Percentiles rank a stretch among this genome's conserved stretches.
Evolutionary conservation across 1,140 invertebrate genomes (phyloP).

Genomic region (Schmidtea mediterranea): DNA sequence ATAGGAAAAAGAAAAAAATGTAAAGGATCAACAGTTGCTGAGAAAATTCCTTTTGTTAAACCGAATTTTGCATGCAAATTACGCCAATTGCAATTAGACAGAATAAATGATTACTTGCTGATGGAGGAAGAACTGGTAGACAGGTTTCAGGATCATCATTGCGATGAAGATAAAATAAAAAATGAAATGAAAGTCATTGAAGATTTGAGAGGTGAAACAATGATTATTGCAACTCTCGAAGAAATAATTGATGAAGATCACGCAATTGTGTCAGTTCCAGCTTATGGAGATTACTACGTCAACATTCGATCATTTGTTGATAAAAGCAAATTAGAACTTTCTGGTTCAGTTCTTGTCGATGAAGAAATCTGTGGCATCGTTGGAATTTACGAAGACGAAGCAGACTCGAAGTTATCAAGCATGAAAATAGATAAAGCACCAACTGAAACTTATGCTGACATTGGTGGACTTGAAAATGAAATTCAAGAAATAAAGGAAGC

Average conservation of each 20-base stretch:
- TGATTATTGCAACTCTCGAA: slow-evolving; percentile 91
- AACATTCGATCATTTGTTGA: slow-evolving; percentile 97
- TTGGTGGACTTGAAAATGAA: slow-evolving; percentile 73
- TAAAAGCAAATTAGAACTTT: slow-evolving; percentile 93
- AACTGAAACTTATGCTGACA: slow-evolving; percentile 97
- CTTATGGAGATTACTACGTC: slow-evolving; percentile 96
- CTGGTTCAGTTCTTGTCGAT: slow-evolving; percentile 87
- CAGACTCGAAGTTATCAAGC: slow-evolving; percentile 97
- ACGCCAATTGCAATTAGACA: slow-evolving; percentile 73
- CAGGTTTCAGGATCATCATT: slow-evolving; percentile 85
- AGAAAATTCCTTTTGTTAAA: slow-evolving; percentile 83
- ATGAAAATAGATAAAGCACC: slow-evolving; percentile 99
- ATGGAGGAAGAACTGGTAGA: slow-evolving; percentile 99
- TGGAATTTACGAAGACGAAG: slow-evolving; percentile 87
- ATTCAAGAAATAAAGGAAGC: slow-evolving; percentile 86
- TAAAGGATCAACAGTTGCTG: slow-evolving; percentile 86
- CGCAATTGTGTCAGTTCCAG: slow-evolving; percentile 99
- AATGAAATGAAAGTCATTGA: slow-evolving; percentile 79
- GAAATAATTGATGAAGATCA: no score
- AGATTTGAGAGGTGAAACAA: slow-evolving; percentile 84
- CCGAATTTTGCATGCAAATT: slow-evolving; percentile 78
- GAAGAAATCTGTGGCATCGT: slow-evolving; percentile 87
- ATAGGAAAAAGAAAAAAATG: slow-evolving; percentile 89
- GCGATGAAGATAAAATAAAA: slow-evolving; percentile 47
- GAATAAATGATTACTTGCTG: slow-evolving; percentile 90